Evolutionary conservation across 2,888 invertebrate genomes (phyloP).

Genomic region (Hirtodrosophila duncani): DNA sequence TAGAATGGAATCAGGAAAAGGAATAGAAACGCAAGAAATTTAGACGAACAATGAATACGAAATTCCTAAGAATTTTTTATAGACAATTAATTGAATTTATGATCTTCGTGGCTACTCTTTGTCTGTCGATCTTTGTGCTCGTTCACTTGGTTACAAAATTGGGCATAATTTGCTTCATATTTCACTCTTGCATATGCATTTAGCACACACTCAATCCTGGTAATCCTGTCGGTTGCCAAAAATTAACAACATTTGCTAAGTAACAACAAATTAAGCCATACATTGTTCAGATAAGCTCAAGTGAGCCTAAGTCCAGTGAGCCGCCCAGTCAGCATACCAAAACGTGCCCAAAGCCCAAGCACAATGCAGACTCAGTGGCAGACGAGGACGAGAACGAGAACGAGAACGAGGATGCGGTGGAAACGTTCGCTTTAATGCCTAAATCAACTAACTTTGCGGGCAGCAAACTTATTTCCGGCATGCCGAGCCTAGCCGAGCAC

Average conservation of each 20-base stretch:
- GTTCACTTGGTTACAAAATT: no score
- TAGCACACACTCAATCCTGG: no score
- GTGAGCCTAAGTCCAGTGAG: slow-evolving; percentile 26
- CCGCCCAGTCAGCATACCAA: neutral
- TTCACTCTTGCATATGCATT: no score
- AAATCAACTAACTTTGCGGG: slow-evolving; percentile 72
- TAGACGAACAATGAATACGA: no score
- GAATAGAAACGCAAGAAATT: no score
- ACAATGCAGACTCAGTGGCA: neutral
- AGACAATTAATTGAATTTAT: no score
- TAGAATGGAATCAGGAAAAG: no score
- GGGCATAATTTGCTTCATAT: no score
- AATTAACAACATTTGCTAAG: slow-evolving; percentile 72
- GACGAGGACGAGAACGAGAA: neutral
- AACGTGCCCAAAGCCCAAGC: slow-evolving; percentile 9
- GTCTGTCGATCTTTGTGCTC: no score
- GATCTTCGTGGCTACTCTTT: no score
- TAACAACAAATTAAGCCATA: slow-evolving; percentile 71
- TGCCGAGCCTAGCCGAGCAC: slow-evolving; percentile 41
- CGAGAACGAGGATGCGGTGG: slow-evolving; percentile 4
- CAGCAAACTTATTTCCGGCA: slow-evolving; percentile 71
- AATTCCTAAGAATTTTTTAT: no score
- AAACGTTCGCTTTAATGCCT: slow-evolving; percentile 66
- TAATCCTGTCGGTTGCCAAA: slow-evolving; percentile 23
- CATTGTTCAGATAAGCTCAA: slow-evolving; percentile 68